A percentile compares a stretch with the other conserved stretches of the same genome.
phyloP scores from a whole-genome alignment of 1,140 invertebrate species.

The Rhyzopertha dominica region DNA sequence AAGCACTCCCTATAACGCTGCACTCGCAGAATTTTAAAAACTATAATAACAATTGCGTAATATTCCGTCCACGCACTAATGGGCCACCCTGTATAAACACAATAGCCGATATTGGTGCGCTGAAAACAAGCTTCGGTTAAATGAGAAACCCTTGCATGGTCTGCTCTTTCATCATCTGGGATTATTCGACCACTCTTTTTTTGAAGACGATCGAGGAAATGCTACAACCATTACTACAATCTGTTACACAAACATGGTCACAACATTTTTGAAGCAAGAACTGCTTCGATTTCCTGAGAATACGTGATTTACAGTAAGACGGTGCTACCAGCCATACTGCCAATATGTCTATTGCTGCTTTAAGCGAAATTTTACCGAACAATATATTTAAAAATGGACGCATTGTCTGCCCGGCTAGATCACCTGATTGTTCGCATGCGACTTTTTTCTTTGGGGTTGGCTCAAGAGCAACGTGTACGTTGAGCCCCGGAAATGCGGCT shows the following conservation, averaged over 20 bases:
- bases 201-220: neutral
- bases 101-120: neutral
- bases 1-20: too few relatives aligned
- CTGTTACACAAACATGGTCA: slow-evolving; percentile 5
- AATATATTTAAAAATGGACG: too few relatives aligned
- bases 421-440: neutral
- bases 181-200: neutral
- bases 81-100: too few relatives aligned
- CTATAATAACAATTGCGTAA: too few relatives aligned
- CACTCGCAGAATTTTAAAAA: too few relatives aligned
- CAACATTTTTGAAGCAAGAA: slow-evolving; percentile 1
- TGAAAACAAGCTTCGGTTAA: neutral
- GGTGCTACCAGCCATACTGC: slow-evolving; percentile 1
- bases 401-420: slow-evolving; percentile 1
- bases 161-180: neutral
- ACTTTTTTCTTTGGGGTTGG: slow-evolving; percentile 4
- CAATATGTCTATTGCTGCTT: neutral
- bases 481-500: too few relatives aligned
- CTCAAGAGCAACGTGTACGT: too few relatives aligned
- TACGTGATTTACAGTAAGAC: too few relatives aligned
- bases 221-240: neutral
- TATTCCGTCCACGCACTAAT: too few relatives aligned
- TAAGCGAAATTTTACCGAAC: too few relatives aligned
- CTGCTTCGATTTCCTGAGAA: slow-evolving; percentile 2
- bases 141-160: slow-evolving; percentile 4